A percentile compares a stretch with the other conserved stretches of the same genome.
These are phyloP conservation scores for Characodon lateralis DNA, from an alignment of 2,797 vertebrate genomes.

Conservation along the genomic window DNA sequence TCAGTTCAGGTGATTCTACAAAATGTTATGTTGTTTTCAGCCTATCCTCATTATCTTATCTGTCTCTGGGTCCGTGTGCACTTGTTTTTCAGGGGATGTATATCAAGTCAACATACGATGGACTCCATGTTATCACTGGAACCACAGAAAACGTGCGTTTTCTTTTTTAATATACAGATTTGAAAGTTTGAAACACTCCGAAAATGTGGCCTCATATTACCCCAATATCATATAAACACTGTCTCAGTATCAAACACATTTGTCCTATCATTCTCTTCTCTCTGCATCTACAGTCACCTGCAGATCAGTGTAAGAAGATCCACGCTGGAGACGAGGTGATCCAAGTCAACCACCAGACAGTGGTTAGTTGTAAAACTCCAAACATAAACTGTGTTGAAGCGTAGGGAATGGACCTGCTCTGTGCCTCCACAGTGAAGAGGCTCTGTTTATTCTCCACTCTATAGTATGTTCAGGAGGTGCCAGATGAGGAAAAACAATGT, in stretches of 20 bases:
- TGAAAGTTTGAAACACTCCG: not conserved
- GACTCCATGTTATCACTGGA: conserved; percentile 85
- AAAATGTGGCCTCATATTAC: not conserved
- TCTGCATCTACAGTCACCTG: conserved; percentile 76
- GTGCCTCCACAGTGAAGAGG: not conserved
- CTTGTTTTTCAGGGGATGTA: conserved; percentile 80
- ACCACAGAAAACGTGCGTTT: conserved; percentile 83
- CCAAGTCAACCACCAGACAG: conserved; percentile 86
- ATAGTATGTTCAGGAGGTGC: not conserved
- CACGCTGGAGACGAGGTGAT: conserved; percentile 85
- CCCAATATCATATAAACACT: not conserved
- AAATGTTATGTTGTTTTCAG: not conserved
- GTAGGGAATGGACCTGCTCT: not conserved
- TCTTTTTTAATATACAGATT: not conserved
- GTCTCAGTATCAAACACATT: not conserved
- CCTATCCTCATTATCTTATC: not conserved
- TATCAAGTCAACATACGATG: conserved; percentile 85
- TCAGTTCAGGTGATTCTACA: not conserved
- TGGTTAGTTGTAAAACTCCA: conserved; percentile 74
- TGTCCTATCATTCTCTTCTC: conserved; percentile 5
- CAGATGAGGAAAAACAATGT: not conserved
- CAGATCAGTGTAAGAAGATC: conserved; percentile 86
- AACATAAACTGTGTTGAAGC: not conserved
- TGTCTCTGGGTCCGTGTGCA: conserved; percentile 5
- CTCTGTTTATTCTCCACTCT: not conserved